Percentiles rank a stretch among this genome's conserved stretches.
Conservation (phyloP, 2,797 vertebrate genomes). For the Lepus townsendii region DNA sequence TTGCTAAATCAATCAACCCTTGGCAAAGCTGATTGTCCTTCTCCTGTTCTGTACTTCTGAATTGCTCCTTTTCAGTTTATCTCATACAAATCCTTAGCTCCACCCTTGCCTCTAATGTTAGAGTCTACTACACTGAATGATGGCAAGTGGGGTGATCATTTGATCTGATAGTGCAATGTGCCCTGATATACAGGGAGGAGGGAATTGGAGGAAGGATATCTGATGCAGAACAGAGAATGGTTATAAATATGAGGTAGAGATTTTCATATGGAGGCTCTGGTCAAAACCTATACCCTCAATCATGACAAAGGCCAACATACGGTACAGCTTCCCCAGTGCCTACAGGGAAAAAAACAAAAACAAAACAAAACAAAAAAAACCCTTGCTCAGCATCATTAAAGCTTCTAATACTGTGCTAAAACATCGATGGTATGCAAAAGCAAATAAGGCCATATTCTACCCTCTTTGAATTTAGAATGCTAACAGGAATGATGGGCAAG, state of each 20-base stretch:
- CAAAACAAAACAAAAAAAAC: background rate
- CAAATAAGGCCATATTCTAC: background rate
- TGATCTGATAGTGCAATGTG: conserved; percentile 2
- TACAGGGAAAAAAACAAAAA: background rate
- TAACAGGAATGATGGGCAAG: background rate
- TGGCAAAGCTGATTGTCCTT: conserved; percentile 18
- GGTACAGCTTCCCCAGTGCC: background rate
- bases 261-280: background rate
- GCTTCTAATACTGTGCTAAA: background rate
- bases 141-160: background rate
- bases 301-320: background rate
- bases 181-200: background rate
- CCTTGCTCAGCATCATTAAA: background rate
- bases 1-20: background rate
- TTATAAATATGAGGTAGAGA: background rate
- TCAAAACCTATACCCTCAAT: background rate
- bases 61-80: background rate
- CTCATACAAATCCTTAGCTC: background rate
- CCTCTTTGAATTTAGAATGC: background rate
- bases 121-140: background rate
- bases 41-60: background rate
- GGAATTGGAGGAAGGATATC: background rate
- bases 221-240: background rate
- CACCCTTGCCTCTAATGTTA: background rate
- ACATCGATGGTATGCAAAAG: background rate